phyloP scores from a whole-genome alignment of 2,113 vertebrate species.

The Petromus typicus region DNA sequence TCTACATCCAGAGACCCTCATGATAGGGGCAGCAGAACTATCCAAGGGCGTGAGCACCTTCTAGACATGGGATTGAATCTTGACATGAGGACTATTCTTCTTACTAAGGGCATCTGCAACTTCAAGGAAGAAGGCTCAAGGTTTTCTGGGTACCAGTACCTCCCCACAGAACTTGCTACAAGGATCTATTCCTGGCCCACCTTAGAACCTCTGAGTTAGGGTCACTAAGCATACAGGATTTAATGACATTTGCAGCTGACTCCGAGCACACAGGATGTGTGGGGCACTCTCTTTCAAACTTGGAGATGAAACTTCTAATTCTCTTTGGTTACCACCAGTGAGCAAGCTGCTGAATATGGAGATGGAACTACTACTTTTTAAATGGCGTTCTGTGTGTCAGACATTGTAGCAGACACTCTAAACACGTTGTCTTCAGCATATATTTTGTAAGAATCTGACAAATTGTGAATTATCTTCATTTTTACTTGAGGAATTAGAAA shows the following conservation, averaged over 20 bases:
- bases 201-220: background rate
- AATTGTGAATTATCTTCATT: background rate
- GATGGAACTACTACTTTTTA: background rate
- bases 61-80: background rate
- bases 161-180: background rate
- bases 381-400: background rate
- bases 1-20: background rate
- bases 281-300: background rate
- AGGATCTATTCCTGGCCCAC: background rate
- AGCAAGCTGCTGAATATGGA: background rate
- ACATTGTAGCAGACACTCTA: background rate
- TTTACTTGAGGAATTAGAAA: background rate
- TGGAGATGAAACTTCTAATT: background rate
- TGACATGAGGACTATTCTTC: background rate
- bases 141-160: background rate
- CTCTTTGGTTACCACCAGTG: background rate
- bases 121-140: background rate
- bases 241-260: background rate
- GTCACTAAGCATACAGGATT: background rate
- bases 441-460: background rate
- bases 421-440: background rate
- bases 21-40: fast-evolving
- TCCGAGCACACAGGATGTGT: background rate
- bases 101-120: background rate
- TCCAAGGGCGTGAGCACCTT: background rate